Base-by-base conservation (phyloP, 2,888 invertebrate species). In the Tetragnatha montana region DNA sequence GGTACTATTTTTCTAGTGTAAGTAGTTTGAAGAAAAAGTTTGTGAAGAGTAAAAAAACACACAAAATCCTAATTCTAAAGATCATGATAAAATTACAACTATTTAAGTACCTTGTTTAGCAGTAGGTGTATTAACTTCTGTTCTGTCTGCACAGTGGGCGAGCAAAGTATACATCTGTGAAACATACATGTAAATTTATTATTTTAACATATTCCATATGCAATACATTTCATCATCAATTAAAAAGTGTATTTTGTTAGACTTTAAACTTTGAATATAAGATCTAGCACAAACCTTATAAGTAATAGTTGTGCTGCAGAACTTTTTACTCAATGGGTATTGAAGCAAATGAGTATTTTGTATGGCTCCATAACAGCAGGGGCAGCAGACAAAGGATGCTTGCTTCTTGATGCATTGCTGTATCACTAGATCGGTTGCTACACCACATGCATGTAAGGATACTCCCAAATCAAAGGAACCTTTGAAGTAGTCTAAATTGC, bases 341-440 rank as follows among this genome's bases (percentile, higher is more conserved):
- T 94, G 94, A 78, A 98, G 94, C 92, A 96, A 95, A 92, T 97
- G 96, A 92, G 97, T 97, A 91, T 96, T 95, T 93, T 96, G 96
- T 17, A 98, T 95, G 3, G 96, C 96, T 68, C 98, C 98, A 94
- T 98, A 98, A 93, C 98, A 98, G 93, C 99, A 99, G 0, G 98
- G 98, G 92, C 97, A 98, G 83, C 97, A 95, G 0, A 98, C 96
- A 94, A 98, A 98, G 91, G 96, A 95, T 0, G 98, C 98, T 87
- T 95, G 95, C 17, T 95, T 95, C 78, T 95, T 94, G 17, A 97
- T 95, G 93, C 98, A 98, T 93, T 96, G 96, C 92, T 96, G 95
- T 81, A 98, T 94, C 0, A 98, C 98, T 91, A 98, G 95, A 94
- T 99, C 99, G 1, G 97, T 98, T 0, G 98, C 98, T 14, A 97